Conservation (phyloP, 2,113 vertebrate species). For the Strix aluco region DNA sequence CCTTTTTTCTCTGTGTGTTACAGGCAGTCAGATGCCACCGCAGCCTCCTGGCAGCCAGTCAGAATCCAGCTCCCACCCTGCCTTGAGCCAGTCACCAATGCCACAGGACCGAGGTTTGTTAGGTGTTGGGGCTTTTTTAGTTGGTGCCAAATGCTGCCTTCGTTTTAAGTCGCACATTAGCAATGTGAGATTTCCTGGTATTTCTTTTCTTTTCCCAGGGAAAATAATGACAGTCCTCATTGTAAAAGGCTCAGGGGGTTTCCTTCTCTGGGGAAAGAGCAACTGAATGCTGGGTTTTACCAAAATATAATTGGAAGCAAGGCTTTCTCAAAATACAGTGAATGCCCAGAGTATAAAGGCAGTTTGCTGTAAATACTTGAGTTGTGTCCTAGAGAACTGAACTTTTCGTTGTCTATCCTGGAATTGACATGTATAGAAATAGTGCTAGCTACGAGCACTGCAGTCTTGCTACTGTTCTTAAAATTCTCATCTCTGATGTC, state of each 20-base stretch:
- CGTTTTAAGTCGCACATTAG: background rate
- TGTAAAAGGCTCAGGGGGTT: background rate
- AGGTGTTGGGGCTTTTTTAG: constrained; percentile 13
- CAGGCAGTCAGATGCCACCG: constrained; percentile 88
- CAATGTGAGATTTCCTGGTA: constrained; percentile 35
- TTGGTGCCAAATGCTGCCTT: background rate
- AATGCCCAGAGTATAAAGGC: constrained; percentile 13
- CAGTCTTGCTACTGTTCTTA: background rate
- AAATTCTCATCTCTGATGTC: background rate
- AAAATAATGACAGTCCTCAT: constrained; percentile 20
- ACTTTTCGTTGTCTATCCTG: background rate
- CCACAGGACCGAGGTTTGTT: constrained; percentile 93
- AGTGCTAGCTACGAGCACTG: background rate
- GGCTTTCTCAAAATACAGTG: constrained; percentile 18
- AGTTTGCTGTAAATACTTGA: constrained; percentile 36
- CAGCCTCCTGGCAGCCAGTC: constrained; percentile 88
- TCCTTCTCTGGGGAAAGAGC: constrained; percentile 1
- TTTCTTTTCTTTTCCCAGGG: constrained; percentile 17
- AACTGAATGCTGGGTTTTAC: constrained; percentile 30
- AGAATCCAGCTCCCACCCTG: constrained; percentile 87
- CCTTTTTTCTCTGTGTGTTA: constrained; percentile 63
- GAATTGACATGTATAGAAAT: background rate
- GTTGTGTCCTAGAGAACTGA: background rate
- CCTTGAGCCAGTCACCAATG: constrained; percentile 91
- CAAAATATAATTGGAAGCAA: constrained; percentile 19